Base-by-base conservation (phyloP, 2,113 vertebrate genomes). In the Forbesichthys papilliferus region DNA sequence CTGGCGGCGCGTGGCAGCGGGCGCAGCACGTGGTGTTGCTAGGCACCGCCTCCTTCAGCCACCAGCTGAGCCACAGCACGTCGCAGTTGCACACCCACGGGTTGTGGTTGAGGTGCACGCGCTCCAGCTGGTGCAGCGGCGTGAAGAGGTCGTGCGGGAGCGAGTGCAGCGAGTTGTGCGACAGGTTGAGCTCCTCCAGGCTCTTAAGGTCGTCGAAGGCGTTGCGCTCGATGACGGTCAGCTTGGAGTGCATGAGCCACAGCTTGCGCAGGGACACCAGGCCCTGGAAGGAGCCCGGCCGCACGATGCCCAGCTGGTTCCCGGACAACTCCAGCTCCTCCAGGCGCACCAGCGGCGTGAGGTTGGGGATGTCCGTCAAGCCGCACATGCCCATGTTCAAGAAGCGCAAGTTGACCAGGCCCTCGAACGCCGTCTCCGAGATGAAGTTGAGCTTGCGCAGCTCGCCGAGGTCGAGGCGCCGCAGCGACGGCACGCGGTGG, bases 1-100 rank as follows among this genome's bases (percentile, higher is more conserved):
- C 93, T 0, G 97, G 95, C 0, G 97, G 97, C 0, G 97, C 96
- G 74, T 98, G 97, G 83, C 97, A 99, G 0, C 97, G 95, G 4
- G 97, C 97, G 16, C 97, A 99, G 84, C 97, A 99, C 0, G 96
- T 98, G 5, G 96, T 98, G 89, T 99, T 99, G 74, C 94, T 97
- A 4, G 97, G 96, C 74, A 98, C 96, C 0, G 96, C 98, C 88
- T 99, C 97, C 74, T 97, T 92, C n/a, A 99, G 83, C 97, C 97
- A 99, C 97, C 97, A 99, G 61, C 96, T 98, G 0, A 99, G 86
- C 97, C 97, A 99, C 0, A 99, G 91, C 10, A 98, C 96, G 33
- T 99, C 97, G 34, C 97, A 99, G 75, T 98, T 97, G 91, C 97
- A 99, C 3, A 96, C 94, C 97, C 97, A 98, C 0, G 97, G 97